Percentiles rank a stretch among this genome's conserved stretches.
phyloP scores from a whole-genome alignment of 92 coral and sea anemone genomes.

The Epizoanthus fatuus region DNA sequence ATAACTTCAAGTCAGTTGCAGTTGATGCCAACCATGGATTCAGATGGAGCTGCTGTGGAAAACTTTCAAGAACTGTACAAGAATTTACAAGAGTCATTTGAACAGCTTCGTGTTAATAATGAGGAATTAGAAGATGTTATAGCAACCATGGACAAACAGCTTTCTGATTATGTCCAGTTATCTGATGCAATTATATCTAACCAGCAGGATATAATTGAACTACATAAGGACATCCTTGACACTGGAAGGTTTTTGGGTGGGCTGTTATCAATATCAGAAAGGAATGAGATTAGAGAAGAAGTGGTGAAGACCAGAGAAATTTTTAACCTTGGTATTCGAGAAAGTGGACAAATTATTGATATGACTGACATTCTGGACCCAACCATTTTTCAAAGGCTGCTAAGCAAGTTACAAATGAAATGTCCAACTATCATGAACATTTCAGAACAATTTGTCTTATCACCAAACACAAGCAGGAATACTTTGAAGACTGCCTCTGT shows the following conservation, averaged over 20 bases:
- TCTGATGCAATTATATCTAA: neutral
- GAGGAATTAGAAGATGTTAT: no score
- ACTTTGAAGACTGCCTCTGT: conserved; percentile 11
- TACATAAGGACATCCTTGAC: conserved; percentile 1
- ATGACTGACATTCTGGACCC: conserved; percentile 45
- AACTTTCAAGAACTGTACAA: no score
- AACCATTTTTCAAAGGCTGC: conserved; percentile 19
- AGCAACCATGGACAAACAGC: neutral
- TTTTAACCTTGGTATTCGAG: conserved; percentile 58
- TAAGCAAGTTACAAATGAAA: conserved; percentile 5
- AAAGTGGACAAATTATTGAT: conserved; percentile 37
- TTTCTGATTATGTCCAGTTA: conserved; percentile 2
- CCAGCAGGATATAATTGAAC: neutral
- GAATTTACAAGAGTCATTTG: no score
- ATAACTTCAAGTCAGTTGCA: no score
- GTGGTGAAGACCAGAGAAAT: conserved; percentile 4
- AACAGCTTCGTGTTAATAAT: no score
- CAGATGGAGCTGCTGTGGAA: no score
- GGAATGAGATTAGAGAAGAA: conserved; percentile 7
- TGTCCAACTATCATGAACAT: conserved; percentile 27
- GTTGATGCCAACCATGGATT: no score
- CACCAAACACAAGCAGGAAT: conserved; percentile 18
- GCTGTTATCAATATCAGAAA: neutral
- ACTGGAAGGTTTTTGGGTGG: conserved; percentile 1
- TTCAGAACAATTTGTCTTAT: conserved; percentile 19